These are phyloP conservation scores for Theocolax elegans DNA, from an alignment of 1,140 invertebrate genomes.

Conservation along the genomic window DNA sequence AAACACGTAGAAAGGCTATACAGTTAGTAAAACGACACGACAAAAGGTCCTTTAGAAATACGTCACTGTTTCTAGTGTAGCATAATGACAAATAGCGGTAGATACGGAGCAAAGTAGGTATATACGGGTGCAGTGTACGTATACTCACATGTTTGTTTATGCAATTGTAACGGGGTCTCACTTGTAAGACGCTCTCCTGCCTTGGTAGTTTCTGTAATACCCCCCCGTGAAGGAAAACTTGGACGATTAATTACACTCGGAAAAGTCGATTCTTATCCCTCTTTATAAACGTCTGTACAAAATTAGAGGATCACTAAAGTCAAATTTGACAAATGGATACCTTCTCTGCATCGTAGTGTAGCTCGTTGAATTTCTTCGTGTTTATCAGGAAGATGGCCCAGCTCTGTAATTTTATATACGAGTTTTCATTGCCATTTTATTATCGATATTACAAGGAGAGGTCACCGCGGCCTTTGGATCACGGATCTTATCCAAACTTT, in stretches of 20 bases:
- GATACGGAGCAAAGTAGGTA: too few relatives aligned
- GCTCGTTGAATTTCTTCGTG: slow-evolving; percentile 45
- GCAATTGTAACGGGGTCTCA: slow-evolving; percentile 61
- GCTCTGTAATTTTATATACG: slow-evolving; percentile 49
- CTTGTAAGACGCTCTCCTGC: slow-evolving; percentile 58
- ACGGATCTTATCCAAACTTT: too few relatives aligned
- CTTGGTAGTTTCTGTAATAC: slow-evolving; percentile 56
- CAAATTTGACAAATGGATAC: slow-evolving; percentile 39
- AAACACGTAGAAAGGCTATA: too few relatives aligned
- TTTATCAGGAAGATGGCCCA: slow-evolving; percentile 40
- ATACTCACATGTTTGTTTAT: slow-evolving; percentile 64
- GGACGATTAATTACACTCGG: slow-evolving; percentile 7
- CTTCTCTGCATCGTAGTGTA: slow-evolving; percentile 51
- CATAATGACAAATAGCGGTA: background rate
- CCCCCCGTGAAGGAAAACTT: background rate
- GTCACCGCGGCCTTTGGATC: too few relatives aligned
- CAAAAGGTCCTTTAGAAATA: too few relatives aligned
- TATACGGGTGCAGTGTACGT: too few relatives aligned
- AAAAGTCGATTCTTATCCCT: background rate
- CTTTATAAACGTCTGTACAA: background rate
- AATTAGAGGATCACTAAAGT: background rate
- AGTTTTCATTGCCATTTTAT: background rate
- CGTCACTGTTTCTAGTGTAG: too few relatives aligned
- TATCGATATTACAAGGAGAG: too few relatives aligned
- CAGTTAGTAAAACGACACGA: too few relatives aligned